A percentile compares a stretch with the other conserved stretches of the same genome.
Evolutionary conservation across 2,888 invertebrate genomes (phyloP).

Genomic region (Microchrysa polita): DNA sequence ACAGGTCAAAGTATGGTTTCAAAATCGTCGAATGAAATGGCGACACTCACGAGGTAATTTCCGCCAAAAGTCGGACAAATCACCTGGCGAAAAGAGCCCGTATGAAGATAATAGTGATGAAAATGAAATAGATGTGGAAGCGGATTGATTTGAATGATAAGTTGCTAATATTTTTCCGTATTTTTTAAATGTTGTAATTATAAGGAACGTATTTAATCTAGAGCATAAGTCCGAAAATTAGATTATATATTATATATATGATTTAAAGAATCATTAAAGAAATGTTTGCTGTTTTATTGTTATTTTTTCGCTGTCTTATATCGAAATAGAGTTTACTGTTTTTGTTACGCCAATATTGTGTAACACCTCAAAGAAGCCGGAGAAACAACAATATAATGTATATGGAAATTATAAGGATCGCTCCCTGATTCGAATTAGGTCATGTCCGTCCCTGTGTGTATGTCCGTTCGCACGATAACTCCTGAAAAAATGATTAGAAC

Average conservation of each 20-base stretch:
- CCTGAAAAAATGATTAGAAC: too few species aligned
- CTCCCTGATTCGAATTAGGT: too few species aligned
- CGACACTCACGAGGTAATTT: slow-evolving; percentile 79
- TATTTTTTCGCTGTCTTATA: too few species aligned
- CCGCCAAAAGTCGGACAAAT: slow-evolving; percentile 62
- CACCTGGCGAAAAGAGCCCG: slow-evolving; percentile 47
- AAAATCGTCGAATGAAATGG: slow-evolving; percentile 98
- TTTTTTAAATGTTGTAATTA: not conserved
- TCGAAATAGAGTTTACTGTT: too few species aligned
- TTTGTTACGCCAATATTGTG: too few species aligned
- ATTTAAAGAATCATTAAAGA: not conserved
- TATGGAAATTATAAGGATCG: too few species aligned
- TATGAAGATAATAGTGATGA: slow-evolving; percentile 49
- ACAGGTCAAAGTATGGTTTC: slow-evolving; percentile 94
- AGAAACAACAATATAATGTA: too few species aligned
- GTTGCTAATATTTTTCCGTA: not conserved
- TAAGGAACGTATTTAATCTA: not conserved
- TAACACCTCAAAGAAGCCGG: too few species aligned
- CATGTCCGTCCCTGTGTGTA: too few species aligned
- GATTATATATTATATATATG: slow-evolving; percentile 11
- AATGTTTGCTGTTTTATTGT: too few species aligned
- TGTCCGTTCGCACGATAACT: too few species aligned
- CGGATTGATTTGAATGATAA: slow-evolving; percentile 47
- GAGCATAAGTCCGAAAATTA: not conserved
- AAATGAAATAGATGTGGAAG: slow-evolving; percentile 53